A percentile compares a stretch with the other conserved stretches of the same genome.
phyloP scores from a whole-genome alignment of 2,888 invertebrate species.

The Laspeyria flexula region DNA sequence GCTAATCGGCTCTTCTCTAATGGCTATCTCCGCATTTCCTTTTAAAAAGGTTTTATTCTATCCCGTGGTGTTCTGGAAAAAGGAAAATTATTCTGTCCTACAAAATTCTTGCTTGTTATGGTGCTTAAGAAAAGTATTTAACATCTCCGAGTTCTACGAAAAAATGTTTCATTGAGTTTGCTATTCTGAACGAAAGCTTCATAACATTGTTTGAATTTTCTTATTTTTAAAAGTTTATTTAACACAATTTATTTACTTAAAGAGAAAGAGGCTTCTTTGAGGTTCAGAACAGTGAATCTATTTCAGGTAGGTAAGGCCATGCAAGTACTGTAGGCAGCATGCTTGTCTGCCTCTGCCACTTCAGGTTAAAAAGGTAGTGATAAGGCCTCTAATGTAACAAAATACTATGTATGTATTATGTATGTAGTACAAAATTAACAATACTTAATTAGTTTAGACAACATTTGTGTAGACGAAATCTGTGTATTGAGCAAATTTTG shows the following conservation, averaged over 20 bases:
- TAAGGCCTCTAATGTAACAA: too few relatives aligned
- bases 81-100: conserved; percentile 13
- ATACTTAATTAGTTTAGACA: too few relatives aligned
- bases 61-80: conserved; percentile 14
- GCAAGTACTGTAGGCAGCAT: too few relatives aligned
- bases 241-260: background rate
- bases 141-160: background rate
- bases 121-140: conserved; percentile 5
- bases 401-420: too few relatives aligned
- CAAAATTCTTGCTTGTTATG: conserved; percentile 2
- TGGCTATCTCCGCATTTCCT: conserved; percentile 51
- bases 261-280: background rate
- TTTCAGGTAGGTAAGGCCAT: too few relatives aligned
- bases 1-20: conserved; percentile 59
- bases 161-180: conserved; percentile 1
- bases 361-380: too few relatives aligned
- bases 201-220: background rate
- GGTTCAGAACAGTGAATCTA: too few relatives aligned
- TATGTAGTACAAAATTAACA: too few relatives aligned
- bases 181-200: background rate
- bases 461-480: too few relatives aligned
- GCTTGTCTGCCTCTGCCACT: too few relatives aligned
- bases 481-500: too few relatives aligned
- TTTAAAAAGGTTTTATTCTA: conserved; percentile 43
- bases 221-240: background rate